Conservation (phyloP, 1,140 invertebrate genomes). For the Penaeus japonicus region DNA sequence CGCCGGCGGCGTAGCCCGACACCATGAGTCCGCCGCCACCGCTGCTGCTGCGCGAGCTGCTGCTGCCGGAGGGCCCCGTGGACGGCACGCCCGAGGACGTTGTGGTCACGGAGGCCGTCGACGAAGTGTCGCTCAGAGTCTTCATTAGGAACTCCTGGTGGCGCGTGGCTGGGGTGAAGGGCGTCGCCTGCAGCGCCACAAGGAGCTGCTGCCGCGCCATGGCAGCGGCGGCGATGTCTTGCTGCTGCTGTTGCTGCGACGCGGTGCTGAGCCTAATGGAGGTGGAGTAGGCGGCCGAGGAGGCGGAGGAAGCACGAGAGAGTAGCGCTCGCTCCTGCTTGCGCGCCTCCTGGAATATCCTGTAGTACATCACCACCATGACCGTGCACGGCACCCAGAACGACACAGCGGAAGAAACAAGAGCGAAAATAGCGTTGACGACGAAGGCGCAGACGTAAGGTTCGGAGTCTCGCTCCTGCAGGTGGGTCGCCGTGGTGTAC, state of each 20-base stretch:
- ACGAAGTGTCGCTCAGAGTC: background rate
- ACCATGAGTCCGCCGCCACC: background rate
- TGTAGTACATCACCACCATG: conserved; percentile 93
- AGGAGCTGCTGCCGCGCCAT: conserved; percentile 3
- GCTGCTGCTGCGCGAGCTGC: conserved; percentile 30
- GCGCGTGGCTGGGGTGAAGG: conserved; percentile 19
- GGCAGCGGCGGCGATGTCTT: background rate
- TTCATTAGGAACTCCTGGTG: conserved; percentile 22
- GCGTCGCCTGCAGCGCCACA: background rate
- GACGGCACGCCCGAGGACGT: conserved; percentile 4
- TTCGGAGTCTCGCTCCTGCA: conserved; percentile 78
- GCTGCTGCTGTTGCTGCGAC: conserved; percentile 33
- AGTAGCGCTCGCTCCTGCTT: conserved; percentile 78
- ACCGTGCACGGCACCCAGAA: conserved; percentile 95
- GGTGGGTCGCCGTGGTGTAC: conserved; percentile 85
- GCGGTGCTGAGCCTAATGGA: background rate
- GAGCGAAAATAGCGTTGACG: conserved; percentile 88
- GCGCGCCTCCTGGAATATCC: conserved; percentile 90
- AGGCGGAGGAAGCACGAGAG: conserved; percentile 32
- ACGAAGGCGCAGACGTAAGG: conserved; percentile 70
- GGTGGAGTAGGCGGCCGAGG: conserved; percentile 24
- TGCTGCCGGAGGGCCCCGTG: background rate
- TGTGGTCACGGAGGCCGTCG: conserved; percentile 9
- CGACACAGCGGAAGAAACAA: conserved; percentile 89
- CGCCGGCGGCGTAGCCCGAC: background rate